Evolutionary conservation across 2,113 vertebrate species (phyloP).

Genomic region (Otus sunia): DNA sequence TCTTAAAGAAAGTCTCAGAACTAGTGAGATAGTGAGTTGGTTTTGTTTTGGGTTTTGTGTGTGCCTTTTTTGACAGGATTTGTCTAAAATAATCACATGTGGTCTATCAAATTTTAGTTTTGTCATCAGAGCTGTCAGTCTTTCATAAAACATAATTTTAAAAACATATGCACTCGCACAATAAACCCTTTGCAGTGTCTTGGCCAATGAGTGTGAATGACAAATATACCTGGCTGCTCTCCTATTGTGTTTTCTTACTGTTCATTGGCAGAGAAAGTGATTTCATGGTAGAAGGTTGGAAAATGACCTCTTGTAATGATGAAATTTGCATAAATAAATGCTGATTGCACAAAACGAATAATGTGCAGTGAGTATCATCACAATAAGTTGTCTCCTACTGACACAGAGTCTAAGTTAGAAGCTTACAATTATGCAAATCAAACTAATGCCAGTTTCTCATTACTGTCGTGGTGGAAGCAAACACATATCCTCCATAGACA

Average conservation of each 20-base stretch:
- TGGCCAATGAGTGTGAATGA: constrained; percentile 67
- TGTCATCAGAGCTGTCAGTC: constrained; percentile 69
- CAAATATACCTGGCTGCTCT: constrained; percentile 57
- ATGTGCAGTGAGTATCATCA: constrained; percentile 85
- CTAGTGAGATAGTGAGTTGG: neutral
- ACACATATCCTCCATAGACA: constrained; percentile 90
- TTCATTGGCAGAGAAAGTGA: constrained; percentile 83
- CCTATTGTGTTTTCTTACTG: constrained; percentile 70
- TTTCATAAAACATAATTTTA: constrained; percentile 50
- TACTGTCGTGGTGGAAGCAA: constrained; percentile 89
- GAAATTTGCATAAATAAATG: constrained; percentile 98
- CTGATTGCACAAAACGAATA: constrained; percentile 92
- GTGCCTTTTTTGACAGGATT: constrained; percentile 50
- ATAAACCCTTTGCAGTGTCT: constrained; percentile 27
- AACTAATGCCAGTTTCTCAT: constrained; percentile 94
- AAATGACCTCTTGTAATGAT: constrained; percentile 93
- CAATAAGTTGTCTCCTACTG: constrained; percentile 92
- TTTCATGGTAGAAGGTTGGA: constrained; percentile 92
- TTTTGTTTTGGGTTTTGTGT: constrained; percentile 25
- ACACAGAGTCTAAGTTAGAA: constrained; percentile 86
- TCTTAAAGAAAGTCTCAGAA: constrained; percentile 68
- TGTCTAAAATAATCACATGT: constrained; percentile 64
- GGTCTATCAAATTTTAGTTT: constrained; percentile 60
- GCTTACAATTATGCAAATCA: constrained; percentile 96
- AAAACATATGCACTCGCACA: constrained; percentile 42